Conservation (phyloP, 2,113 vertebrate species). For the Solenodon paradoxus region DNA sequence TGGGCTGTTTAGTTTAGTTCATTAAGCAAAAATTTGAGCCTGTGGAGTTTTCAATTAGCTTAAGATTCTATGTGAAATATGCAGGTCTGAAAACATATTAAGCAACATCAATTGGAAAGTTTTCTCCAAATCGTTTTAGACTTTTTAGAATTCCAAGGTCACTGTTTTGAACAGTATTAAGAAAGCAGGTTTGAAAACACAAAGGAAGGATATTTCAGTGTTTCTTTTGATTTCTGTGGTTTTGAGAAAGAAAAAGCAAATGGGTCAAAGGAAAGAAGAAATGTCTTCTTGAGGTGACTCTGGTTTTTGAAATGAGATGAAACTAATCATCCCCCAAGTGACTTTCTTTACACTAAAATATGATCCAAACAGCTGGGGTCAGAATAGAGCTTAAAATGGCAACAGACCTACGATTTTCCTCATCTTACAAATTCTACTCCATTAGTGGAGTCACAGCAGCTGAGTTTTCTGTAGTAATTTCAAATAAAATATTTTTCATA, state of each 20-base stretch:
- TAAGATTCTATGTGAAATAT: not conserved
- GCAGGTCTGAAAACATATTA: conserved; percentile 15
- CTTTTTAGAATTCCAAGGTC: conserved; percentile 61
- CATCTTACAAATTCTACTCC: not conserved
- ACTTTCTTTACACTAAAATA: conserved; percentile 53
- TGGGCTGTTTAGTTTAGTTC: conserved; percentile 22
- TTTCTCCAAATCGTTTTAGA: conserved; percentile 41
- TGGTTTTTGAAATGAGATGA: conserved; percentile 59
- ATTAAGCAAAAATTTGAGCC: not conserved
- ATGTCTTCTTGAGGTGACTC: conserved; percentile 52
- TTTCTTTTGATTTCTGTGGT: conserved; percentile 53
- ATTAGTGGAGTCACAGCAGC: not conserved
- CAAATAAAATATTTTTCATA: not conserved
- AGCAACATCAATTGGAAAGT: conserved; percentile 21
- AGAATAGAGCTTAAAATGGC: conserved; percentile 10
- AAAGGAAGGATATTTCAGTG: conserved; percentile 2
- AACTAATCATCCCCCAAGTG: conserved; percentile 23
- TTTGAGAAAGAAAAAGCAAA: conserved; percentile 34
- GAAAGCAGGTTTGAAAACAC: conserved; percentile 29
- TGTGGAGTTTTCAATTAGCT: conserved; percentile 46
- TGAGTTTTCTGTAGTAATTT: not conserved
- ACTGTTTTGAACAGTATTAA: conserved; percentile 26
- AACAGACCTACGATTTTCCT: not conserved
- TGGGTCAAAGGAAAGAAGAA: conserved; percentile 50
- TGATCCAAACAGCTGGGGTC: not conserved